Evolutionary conservation across 2,797 vertebrate species (phyloP), one percentile per base, ranked within the genome.

Genomic region (Mionectes olivaceus): DNA sequence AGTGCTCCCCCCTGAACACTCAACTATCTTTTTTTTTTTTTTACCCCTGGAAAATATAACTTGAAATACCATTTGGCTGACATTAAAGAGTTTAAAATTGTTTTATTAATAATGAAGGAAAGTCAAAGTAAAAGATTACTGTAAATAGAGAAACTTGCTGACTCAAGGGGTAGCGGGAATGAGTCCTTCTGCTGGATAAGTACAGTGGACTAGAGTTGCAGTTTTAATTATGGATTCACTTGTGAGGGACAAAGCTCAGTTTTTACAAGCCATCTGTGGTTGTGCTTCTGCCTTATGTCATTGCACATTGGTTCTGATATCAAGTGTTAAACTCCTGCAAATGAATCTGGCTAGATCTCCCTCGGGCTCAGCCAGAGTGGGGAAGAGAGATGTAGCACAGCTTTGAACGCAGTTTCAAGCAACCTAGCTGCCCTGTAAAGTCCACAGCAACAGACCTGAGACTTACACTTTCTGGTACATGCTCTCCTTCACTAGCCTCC

Each of bases 251-350:
- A 88, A 80, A 90, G 64, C 39, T 65, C 91, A 50, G 35, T 71
- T 96, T 94, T 97, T 96, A 95, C 87, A 90, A 90, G 76, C 88
- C 2, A 2, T 56, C 84, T 86, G 93, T 83, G 87, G 81, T 75
- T 94, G 39, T 65, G 75, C 71, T 89, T 92, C 93, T 97, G 94
- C 85, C 89, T 96, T 93, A 91, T 91, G 87, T 96, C 94, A 93
- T 70, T 93, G 57, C 68, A 90, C 87, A 82, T 75, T 93, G 85
- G 37, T 93, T 91, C 80, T 91, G 80, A 77, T 94, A 93, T 79
- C 93, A 78, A 71, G 78, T 71, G 94, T 86, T 89, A 78, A 93
- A 82, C 69, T 86, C 50, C 69, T 86, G 79, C 39, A 90, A 87
- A 93, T 73, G 37, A 92, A 67, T 95, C 81, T 80, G 76, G 52